A percentile compares a stretch with the other conserved stretches of the same genome.
These are phyloP conservation scores for Nesometra sesokonis DNA, from an alignment of 35 echinoderm and acorn worm genomes.

Conservation along the genomic window DNA sequence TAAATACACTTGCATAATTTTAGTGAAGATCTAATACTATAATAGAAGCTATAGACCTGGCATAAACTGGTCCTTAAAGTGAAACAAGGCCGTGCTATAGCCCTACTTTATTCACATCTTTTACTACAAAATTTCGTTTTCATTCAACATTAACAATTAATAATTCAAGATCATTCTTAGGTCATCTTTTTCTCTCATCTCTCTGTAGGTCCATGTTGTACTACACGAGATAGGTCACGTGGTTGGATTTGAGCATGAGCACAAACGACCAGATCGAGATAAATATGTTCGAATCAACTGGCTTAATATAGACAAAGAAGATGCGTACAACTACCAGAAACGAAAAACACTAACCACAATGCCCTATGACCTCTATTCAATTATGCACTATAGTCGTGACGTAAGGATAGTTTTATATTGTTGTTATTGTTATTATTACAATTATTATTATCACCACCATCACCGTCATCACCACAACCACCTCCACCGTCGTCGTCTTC, in stretches of 20 bases:
- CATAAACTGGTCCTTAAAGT: too few species aligned
- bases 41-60: too few species aligned
- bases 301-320: conserved; percentile 26
- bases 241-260: conserved; percentile 90
- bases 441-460: too few species aligned
- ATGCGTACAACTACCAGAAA: neutral
- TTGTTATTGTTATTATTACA: neutral
- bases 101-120: too few species aligned
- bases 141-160: too few species aligned
- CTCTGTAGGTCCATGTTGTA: neutral
- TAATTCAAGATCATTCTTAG: too few species aligned
- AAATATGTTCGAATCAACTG: conserved; percentile 45
- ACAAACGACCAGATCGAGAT: conserved; percentile 79
- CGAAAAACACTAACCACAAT: neutral
- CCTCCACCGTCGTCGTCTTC: too few species aligned
- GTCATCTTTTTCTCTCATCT: neutral
- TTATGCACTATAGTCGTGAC: neutral
- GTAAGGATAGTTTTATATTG: neutral
- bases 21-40: too few species aligned
- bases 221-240: conserved; percentile 82
- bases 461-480: too few species aligned
- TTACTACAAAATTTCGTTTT: too few species aligned
- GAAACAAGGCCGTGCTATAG: too few species aligned
- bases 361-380: neutral
- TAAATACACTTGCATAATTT: too few species aligned